phyloP scores from a whole-genome alignment of 2,113 vertebrate species.

The Callopanchax toddi region DNA sequence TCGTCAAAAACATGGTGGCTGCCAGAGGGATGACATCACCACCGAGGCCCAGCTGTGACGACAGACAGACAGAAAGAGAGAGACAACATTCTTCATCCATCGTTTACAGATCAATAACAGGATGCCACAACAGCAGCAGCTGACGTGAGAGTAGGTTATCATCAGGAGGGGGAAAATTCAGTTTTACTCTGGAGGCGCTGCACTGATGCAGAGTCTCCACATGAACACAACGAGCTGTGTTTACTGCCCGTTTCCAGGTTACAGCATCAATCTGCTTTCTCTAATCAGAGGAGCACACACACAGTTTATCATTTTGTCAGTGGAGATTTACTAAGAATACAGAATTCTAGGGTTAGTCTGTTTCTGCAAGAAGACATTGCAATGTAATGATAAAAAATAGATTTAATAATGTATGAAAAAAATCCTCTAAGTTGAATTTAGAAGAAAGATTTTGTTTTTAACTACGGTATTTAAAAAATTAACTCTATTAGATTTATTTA shows the following conservation, averaged over 20 bases:
- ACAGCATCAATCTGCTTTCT: neutral
- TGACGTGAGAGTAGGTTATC: neutral
- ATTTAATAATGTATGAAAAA: neutral
- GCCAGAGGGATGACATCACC: conserved; percentile 77
- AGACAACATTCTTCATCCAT: neutral
- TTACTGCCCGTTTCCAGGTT: neutral
- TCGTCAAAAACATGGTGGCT: conserved; percentile 72
- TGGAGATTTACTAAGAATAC: neutral
- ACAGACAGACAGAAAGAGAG: conserved; percentile 10
- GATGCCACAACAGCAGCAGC: conserved; percentile 23
- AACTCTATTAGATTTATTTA: neutral
- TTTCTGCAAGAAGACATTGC: neutral
- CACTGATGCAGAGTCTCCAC: neutral
- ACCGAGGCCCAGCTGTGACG: conserved; percentile 65
- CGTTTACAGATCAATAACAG: conserved; percentile 27
- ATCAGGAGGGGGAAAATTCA: neutral
- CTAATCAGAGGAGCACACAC: neutral
- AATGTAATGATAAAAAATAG: neutral
- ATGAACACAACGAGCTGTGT: neutral
- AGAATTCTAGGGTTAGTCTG: neutral
- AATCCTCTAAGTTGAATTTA: too few relatives aligned
- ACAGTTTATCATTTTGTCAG: neutral
- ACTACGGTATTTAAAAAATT: too few relatives aligned
- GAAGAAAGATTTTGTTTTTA: too few relatives aligned
- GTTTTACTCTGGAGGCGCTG: neutral